Conservation (phyloP, 2,888 invertebrate genomes). For the Chrysolina americana region DNA sequence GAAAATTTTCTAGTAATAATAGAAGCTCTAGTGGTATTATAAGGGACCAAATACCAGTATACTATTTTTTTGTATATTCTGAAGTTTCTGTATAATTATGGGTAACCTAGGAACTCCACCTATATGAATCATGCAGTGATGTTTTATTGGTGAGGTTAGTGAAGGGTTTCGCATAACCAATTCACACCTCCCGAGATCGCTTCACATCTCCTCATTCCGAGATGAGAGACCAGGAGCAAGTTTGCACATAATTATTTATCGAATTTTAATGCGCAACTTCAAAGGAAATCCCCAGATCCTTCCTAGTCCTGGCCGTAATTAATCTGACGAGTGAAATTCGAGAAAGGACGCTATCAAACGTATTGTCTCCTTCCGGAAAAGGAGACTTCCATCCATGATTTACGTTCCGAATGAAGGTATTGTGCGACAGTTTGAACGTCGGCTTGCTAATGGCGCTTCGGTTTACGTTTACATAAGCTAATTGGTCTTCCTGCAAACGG, state of each 20-base stretch:
- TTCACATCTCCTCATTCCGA: not conserved
- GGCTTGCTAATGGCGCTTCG: slow-evolving; percentile 34
- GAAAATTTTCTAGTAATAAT: too few species aligned
- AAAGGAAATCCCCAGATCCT: slow-evolving; percentile 20
- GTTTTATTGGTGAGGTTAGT: not conserved
- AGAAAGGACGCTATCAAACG: slow-evolving; percentile 40
- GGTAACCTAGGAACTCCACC: too few species aligned
- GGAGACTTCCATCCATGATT: slow-evolving; percentile 39
- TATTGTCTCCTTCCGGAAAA: slow-evolving; percentile 31
- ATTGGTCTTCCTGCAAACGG: slow-evolving; percentile 39
- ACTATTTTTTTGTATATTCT: too few species aligned
- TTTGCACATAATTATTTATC: slow-evolving; percentile 25
- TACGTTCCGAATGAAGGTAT: slow-evolving; percentile 39
- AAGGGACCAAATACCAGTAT: too few species aligned
- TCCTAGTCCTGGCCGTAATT: slow-evolving; percentile 34
- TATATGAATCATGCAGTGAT: not conserved
- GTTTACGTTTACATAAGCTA: slow-evolving; percentile 45
- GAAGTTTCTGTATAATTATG: too few species aligned
- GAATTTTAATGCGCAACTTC: slow-evolving; percentile 27
- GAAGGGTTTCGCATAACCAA: not conserved
- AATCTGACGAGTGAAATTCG: slow-evolving; percentile 36
- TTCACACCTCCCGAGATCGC: not conserved
- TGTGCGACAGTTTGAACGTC: slow-evolving; percentile 44
- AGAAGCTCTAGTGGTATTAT: too few species aligned
- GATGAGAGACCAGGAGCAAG: slow-evolving; percentile 12